A percentile compares a stretch with the other conserved stretches of the same genome.
Conservation (phyloP, 2,113 vertebrate species). For the Oryzias woworae region DNA sequence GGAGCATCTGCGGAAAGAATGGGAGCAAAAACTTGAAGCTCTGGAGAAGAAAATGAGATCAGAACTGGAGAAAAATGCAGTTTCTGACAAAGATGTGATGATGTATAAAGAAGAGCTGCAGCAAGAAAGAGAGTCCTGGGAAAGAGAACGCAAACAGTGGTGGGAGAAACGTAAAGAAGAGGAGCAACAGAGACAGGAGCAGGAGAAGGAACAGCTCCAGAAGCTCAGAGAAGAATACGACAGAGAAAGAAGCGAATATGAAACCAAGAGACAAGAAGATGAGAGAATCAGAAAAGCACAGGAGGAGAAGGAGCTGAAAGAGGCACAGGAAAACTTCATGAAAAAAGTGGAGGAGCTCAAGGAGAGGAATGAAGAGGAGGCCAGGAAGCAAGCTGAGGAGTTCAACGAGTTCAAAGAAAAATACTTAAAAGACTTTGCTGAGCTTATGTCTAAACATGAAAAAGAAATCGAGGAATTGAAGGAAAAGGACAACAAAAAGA, state of each 20-base stretch:
- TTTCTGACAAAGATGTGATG: neutral
- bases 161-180: slow-evolving; percentile 15
- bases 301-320: slow-evolving; percentile 10
- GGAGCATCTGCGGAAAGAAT: neutral
- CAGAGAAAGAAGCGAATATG: neutral
- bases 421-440: slow-evolving; percentile 2
- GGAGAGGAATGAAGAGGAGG: slow-evolving; percentile 18
- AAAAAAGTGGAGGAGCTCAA: neutral
- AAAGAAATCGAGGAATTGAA: neutral
- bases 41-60: slow-evolving; percentile 4
- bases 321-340: neutral
- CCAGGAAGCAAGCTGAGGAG: slow-evolving; percentile 37
- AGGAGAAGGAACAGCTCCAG: slow-evolving; percentile 4
- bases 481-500: neutral
- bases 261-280: neutral
- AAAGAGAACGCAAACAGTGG: slow-evolving; percentile 4
- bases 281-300: neutral
- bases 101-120: neutral
- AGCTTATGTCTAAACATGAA: slow-evolving; percentile 1
- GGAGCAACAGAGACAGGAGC: slow-evolving; percentile 2
- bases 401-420: slow-evolving; percentile 31
- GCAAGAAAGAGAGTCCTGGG: slow-evolving; percentile 11
- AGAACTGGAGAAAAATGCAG: slow-evolving; percentile 8
- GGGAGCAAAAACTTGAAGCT: neutral
- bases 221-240: slow-evolving; percentile 28